Percentiles rank a stretch among this genome's conserved stretches.
Conservation (phyloP, 2,888 invertebrate genomes). For the Bibio marci region DNA sequence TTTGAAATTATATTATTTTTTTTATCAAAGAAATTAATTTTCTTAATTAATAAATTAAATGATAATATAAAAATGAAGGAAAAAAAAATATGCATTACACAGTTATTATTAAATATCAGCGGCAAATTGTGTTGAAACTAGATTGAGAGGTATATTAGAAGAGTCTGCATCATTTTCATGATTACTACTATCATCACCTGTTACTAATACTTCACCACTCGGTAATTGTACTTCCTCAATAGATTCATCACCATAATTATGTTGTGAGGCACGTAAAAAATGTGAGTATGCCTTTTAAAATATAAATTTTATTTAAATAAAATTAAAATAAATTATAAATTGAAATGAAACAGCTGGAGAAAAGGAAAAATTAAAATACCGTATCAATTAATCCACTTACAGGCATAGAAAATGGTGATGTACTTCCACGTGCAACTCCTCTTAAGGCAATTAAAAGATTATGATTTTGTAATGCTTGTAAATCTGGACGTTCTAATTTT, state of each 20-base stretch:
- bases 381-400: slow-evolving; percentile 10
- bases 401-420: slow-evolving; percentile 14
- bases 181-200: slow-evolving; percentile 9
- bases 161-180: slow-evolving; percentile 14
- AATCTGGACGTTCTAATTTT: slow-evolving; percentile 8
- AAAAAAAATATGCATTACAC: too few species aligned
- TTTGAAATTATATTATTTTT: too few species aligned
- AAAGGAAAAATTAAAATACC: background rate
- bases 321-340: background rate
- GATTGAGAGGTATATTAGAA: slow-evolving; percentile 17
- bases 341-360: background rate
- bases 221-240: slow-evolving; percentile 3
- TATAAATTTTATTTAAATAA: too few species aligned
- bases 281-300: slow-evolving; percentile 13
- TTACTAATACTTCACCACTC: slow-evolving; percentile 4
- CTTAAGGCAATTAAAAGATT: slow-evolving; percentile 17
- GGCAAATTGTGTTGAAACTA: slow-evolving; percentile 15
- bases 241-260: slow-evolving; percentile 9
- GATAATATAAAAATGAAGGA: too few species aligned
- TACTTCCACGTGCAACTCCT: slow-evolving; percentile 12
- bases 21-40: too few species aligned
- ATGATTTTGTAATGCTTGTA: slow-evolving; percentile 16
- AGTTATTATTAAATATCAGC: too few species aligned
- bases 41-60: too few species aligned
- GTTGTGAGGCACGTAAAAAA: slow-evolving; percentile 16